Evolutionary conservation across 2,797 vertebrate species (phyloP).

Genomic region (Microctenopoma stevenorrisi): DNA sequence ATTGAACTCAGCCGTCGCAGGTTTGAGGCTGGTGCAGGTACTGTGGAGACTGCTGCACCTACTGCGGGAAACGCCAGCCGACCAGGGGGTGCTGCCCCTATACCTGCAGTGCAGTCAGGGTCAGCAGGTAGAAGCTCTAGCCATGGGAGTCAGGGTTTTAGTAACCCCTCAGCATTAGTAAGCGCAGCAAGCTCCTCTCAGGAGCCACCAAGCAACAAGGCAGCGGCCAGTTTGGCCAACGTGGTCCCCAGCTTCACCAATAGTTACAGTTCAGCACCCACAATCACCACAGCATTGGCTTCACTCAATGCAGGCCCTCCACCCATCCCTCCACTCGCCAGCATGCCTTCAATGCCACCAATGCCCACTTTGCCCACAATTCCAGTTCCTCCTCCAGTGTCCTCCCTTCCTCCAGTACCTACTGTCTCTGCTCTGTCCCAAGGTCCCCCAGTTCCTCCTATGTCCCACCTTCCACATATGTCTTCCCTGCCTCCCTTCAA

Average conservation of each 20-base stretch:
- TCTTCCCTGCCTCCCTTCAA: slow-evolving; percentile 94
- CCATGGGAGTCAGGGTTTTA: slow-evolving; percentile 89
- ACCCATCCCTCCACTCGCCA: slow-evolving; percentile 92
- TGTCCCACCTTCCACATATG: slow-evolving; percentile 92
- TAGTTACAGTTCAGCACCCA: slow-evolving; percentile 89
- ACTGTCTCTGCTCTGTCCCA: slow-evolving; percentile 90
- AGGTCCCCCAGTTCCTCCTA: slow-evolving; percentile 91
- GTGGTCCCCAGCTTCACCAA: slow-evolving; percentile 91
- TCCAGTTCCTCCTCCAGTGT: slow-evolving; percentile 92
- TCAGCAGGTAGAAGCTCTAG: slow-evolving; percentile 87
- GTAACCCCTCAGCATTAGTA: slow-evolving; percentile 80
- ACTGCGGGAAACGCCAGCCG: slow-evolving; percentile 88
- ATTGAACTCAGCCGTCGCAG: slow-evolving; percentile 99
- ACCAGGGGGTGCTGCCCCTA: slow-evolving; percentile 83
- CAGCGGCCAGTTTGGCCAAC: slow-evolving; percentile 86
- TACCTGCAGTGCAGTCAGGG: slow-evolving; percentile 80
- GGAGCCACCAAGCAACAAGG: slow-evolving; percentile 91
- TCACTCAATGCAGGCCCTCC: slow-evolving; percentile 92
- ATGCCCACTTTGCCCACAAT: slow-evolving; percentile 93
- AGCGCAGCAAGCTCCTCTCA: slow-evolving; percentile 89
- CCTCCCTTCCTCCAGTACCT: slow-evolving; percentile 91
- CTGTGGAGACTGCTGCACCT: slow-evolving; percentile 82
- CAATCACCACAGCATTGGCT: slow-evolving; percentile 90
- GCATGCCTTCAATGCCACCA: slow-evolving; percentile 89
- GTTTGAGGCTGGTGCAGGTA: slow-evolving; percentile 90